Conservation (phyloP, 2,797 vertebrate species). For the Tangara arthus region DNA sequence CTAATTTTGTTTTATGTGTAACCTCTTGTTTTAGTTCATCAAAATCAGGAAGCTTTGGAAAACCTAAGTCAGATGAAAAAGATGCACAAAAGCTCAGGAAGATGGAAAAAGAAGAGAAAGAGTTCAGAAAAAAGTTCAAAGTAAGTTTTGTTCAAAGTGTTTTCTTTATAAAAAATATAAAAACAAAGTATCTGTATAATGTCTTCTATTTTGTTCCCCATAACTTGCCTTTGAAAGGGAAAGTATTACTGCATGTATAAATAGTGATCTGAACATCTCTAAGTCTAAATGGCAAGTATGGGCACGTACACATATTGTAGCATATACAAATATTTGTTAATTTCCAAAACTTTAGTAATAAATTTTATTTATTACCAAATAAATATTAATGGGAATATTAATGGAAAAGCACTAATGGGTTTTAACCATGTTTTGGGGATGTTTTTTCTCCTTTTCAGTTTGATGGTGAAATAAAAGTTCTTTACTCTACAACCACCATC, state of each 20-base stretch:
- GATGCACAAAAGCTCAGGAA: constrained; percentile 86
- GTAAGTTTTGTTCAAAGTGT: constrained; percentile 83
- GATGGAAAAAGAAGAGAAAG: constrained; percentile 90
- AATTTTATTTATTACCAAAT: background rate
- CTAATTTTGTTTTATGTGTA: background rate
- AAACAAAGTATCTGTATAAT: background rate
- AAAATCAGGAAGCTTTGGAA: constrained; percentile 7
- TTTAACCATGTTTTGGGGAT: background rate
- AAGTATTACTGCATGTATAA: background rate
- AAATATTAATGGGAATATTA: background rate
- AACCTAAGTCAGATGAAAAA: constrained; percentile 70
- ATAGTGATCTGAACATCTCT: background rate
- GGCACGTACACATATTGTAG: background rate
- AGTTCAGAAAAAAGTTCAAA: constrained; percentile 94
- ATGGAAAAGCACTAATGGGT: background rate
- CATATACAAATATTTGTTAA: background rate
- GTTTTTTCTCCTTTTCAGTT: constrained; percentile 75
- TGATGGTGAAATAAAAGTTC: constrained; percentile 87
- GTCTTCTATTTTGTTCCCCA: background rate
- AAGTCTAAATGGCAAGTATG: background rate
- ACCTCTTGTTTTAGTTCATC: constrained; percentile 52
- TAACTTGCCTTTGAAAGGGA: background rate
- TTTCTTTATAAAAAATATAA: background rate
- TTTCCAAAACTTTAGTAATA: background rate
- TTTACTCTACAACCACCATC: constrained; percentile 79